A percentile compares a stretch with the other conserved stretches of the same genome.
Evolutionary conservation across 2,797 vertebrate species (phyloP).

Genomic region (Gymnothorax javanicus): DNA sequence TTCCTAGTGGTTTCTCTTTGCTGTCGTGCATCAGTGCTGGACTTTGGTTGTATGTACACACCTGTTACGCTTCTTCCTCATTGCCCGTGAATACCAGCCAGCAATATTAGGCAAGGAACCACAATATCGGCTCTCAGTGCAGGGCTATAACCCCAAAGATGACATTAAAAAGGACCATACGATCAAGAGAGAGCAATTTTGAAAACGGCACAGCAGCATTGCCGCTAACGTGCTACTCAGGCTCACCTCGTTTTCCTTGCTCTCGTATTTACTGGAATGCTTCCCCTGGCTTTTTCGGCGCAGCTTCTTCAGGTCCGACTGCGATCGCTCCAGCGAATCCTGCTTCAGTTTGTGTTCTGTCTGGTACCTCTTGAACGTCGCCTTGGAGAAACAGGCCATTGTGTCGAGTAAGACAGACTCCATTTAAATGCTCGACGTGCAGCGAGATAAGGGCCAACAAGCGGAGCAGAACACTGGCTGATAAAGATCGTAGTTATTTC

Average conservation of each 20-base stretch:
- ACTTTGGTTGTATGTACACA: too few relatives aligned
- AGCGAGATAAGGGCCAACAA: not conserved
- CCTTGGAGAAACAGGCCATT: constrained; percentile 66
- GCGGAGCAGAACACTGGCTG: not conserved
- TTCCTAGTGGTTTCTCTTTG: too few relatives aligned
- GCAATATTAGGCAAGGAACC: not conserved
- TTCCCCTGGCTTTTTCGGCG: constrained; percentile 92
- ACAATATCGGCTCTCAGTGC: not conserved
- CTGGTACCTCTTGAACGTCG: constrained; percentile 94
- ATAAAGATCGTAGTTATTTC: not conserved
- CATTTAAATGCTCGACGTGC: not conserved
- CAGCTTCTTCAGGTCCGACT: constrained; percentile 93
- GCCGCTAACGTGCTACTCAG: not conserved
- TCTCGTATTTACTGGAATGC: constrained; percentile 84
- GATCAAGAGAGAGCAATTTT: not conserved
- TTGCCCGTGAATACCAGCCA: too few relatives aligned
- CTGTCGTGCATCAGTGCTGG: too few relatives aligned
- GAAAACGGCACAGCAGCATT: not conserved
- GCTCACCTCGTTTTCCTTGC: constrained; percentile 90
- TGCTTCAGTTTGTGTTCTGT: constrained; percentile 87
- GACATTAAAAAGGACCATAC: not conserved
- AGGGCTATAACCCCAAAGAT: not conserved
- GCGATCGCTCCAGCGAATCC: constrained; percentile 90
- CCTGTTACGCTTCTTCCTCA: too few relatives aligned
- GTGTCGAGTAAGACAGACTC: constrained; percentile 1